These are phyloP conservation scores for Cyphomyrus discorhynchus DNA, from an alignment of 2,113 vertebrate genomes.

Conservation along the genomic window DNA sequence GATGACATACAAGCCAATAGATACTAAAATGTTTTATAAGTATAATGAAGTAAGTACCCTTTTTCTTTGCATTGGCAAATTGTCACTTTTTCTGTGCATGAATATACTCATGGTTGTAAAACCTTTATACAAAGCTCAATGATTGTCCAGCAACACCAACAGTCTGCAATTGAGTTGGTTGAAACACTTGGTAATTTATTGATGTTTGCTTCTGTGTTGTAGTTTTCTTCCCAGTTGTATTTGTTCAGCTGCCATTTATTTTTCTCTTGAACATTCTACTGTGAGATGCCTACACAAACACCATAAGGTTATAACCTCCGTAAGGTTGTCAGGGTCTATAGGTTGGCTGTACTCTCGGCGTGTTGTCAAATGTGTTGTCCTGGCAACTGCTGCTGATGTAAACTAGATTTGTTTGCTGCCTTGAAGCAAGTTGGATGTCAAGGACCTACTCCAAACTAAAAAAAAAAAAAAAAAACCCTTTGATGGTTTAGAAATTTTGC, in stretches of 20 bases:
- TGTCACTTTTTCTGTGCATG: background rate
- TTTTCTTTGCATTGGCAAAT: background rate
- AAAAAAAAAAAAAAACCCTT: background rate
- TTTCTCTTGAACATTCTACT: background rate
- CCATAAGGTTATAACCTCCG: background rate
- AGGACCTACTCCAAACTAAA: background rate
- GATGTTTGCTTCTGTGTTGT: background rate
- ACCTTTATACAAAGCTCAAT: background rate
- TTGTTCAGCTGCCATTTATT: background rate
- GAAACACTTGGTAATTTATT: background rate
- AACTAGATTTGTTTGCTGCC: background rate
- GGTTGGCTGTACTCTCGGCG: background rate
- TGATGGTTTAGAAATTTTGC: background rate
- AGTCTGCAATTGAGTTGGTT: background rate
- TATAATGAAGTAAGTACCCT: background rate
- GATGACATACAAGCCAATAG: background rate
- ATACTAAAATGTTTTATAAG: background rate
- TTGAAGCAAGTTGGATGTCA: background rate
- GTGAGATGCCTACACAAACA: background rate
- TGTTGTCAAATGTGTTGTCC: background rate
- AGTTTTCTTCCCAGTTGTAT: background rate
- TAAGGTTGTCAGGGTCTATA: background rate
- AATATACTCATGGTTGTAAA: background rate
- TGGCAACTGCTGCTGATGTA: background rate
- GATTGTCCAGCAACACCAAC: background rate